These are phyloP conservation scores for Lasioglossum baleicum DNA, from an alignment of 1,140 invertebrate genomes.

Conservation along the genomic window DNA sequence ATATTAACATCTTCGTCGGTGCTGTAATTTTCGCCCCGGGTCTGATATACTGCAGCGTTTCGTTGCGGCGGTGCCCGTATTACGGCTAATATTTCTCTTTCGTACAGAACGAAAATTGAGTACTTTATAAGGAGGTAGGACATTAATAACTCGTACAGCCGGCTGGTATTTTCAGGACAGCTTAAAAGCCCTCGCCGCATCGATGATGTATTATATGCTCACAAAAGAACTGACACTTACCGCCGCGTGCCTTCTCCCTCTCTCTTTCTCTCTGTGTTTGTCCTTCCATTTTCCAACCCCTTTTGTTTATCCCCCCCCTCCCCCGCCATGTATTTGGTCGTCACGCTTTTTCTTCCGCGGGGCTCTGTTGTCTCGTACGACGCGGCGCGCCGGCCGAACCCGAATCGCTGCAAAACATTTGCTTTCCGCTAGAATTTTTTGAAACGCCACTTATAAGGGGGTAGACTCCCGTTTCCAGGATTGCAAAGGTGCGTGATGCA, in stretches of 20 bases:
- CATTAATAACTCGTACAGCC: constrained; percentile 60
- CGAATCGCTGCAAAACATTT: constrained; percentile 23
- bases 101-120: constrained; percentile 69
- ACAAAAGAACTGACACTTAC: constrained; percentile 59
- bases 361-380: constrained; percentile 3
- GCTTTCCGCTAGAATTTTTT: constrained; percentile 6
- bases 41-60: constrained; percentile 65
- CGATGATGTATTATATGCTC: constrained; percentile 63
- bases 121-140: constrained; percentile 68
- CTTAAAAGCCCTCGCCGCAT: constrained; percentile 63
- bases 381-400: not conserved
- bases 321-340: not conserved
- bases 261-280: not conserved
- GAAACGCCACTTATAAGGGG: not conserved
- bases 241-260: constrained; percentile 1
- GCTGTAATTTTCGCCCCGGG: constrained; percentile 61
- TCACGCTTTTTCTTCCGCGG: not conserved
- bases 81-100: constrained; percentile 68
- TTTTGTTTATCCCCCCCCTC: not conserved
- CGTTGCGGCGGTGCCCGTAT: constrained; percentile 63
- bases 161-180: constrained; percentile 62
- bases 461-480: no score
- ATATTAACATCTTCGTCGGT: constrained; percentile 68
- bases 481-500: no score
- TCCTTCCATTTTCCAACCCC: not conserved